Base-by-base conservation (phyloP, 2,797 vertebrate species). In the Lindbergichthys nudifrons region DNA sequence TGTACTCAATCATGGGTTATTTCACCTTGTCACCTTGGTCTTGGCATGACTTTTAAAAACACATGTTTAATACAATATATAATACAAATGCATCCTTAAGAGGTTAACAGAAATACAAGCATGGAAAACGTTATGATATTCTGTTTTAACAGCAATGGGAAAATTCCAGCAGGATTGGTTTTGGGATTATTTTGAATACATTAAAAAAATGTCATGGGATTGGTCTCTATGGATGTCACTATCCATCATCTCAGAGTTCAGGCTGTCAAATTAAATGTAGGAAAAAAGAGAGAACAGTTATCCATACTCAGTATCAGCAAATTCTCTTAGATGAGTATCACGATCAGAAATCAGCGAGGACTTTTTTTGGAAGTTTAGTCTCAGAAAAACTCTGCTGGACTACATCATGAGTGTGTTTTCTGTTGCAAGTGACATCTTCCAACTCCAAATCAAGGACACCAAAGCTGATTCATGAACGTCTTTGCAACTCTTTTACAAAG, bases 131-230 rank as follows among this genome's bases (percentile, higher is more conserved):
- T 6, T 39, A 26, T 46, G 10, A 12, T 18, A 21, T n/a, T 19
- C 13, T 19, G 3, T 46, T 53, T 43, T 39, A 10, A 7, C 26
- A 47, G 14, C n/a, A 18, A 8, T 10, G 15, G 19, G 9, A 8
- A 4, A 32, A 4, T 15, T 26, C 3, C 59, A 46, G 59, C 15
- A 11, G 60, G 21, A 26, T 26, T 60, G 26, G 32, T 36, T 9
- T 36, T 36, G 32, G 32, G 8, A 36, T 36, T 36, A 36, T 48
- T 61, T 57, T 65, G 21, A 58, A 73, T 66, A 15, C 6, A 66
- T 58, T 51, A 32, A 66, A 47, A 23, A 60, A n/a, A 61, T n/a
- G 42, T 45, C 5, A 32, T 11, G 21, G 10, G 18, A 52, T 36
- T 7, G 32, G 32, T 36, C 32, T 36, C 7, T 36, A 9, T 36